These are phyloP conservation scores for Poecilia wingei DNA, from an alignment of 2,797 vertebrate species.

Conservation along the genomic window DNA sequence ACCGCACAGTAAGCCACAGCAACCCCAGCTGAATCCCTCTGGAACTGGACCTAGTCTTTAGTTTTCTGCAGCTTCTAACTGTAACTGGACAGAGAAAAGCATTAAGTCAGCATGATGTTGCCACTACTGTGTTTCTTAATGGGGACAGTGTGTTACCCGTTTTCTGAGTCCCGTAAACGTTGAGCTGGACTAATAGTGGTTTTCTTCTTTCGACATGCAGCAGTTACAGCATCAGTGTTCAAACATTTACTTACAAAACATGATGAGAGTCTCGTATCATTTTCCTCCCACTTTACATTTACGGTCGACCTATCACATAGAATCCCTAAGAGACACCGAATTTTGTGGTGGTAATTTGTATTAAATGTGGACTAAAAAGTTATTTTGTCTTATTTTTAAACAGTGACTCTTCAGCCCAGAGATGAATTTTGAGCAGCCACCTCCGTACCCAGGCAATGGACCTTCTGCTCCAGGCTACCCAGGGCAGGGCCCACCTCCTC, in stretches of 20 bases:
- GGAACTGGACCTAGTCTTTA: too few species aligned
- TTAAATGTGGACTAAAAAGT: not conserved
- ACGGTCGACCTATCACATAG: not conserved
- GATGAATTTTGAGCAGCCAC: conserved; percentile 93
- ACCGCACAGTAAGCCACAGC: too few species aligned
- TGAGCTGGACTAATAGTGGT: not conserved
- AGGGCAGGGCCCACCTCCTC: conserved; percentile 79
- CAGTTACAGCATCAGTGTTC: not conserved
- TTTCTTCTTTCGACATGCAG: not conserved
- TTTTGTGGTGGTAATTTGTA: not conserved
- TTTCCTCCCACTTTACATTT: not conserved
- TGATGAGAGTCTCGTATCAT: not conserved
- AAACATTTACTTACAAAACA: not conserved
- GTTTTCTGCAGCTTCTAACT: not conserved
- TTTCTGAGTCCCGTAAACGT: not conserved
- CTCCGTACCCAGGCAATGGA: conserved; percentile 88
- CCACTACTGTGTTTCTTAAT: not conserved
- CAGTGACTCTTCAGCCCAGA: conserved; percentile 68
- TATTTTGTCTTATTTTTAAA: conserved; percentile 57
- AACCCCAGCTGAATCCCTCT: too few species aligned
- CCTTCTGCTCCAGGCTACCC: conserved; percentile 86
- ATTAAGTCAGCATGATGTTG: not conserved
- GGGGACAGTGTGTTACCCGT: not conserved
- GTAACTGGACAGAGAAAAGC: not conserved
- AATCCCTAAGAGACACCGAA: not conserved